Evolutionary conservation across 2,797 vertebrate genomes (phyloP), one percentile per base, ranked within the genome.

Genomic region (Trematomus bernacchii): DNA sequence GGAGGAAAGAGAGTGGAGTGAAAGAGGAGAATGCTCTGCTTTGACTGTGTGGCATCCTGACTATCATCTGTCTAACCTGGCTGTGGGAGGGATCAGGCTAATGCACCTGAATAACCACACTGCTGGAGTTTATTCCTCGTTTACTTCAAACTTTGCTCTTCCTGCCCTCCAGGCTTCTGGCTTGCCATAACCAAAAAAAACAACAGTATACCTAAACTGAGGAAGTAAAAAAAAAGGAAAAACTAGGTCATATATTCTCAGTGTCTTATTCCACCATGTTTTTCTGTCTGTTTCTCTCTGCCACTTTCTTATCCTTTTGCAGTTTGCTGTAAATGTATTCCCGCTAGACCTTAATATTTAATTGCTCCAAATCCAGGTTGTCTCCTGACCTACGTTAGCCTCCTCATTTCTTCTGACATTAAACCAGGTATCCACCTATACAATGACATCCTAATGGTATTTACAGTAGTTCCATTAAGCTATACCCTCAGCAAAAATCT

Each of bases 241-340:
- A 93, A 91, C 88, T 93, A 88, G 92, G 92, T 94, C 91, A 90
- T 76, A 68, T 81, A 80, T 83, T 89, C 64, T 78, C 60, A 64
- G 69, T 79, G 57, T 79, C 54, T 27, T 46, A 70, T 83, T 62
- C 42, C 37, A 75, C 58, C 72, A 52, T 59, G 14, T 75, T 65
- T 78, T 55, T 66, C 37, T 72, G 42, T 67, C 63, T 79, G 62
- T 76, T 21, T 62, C 62, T 79, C 66, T 51, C 77, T 69, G 54
- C 75, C 67, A 77, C 74, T 57, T 76, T 60, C 68, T 61, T 66
- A 59, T 85, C 71, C 70, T 57, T 19, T 90, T 90, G 72, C 66
- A 64, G 11, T 40, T 43, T 69, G 66, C 60, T 80, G 73, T 27
- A 40, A 81, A 76, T 82, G 63, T 83, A 77, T 84, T 79, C 87